Percentiles rank a stretch among this genome's conserved stretches.
These are phyloP conservation scores for Trachurus trachurus DNA, from an alignment of 2,797 vertebrate species.

Conservation along the genomic window DNA sequence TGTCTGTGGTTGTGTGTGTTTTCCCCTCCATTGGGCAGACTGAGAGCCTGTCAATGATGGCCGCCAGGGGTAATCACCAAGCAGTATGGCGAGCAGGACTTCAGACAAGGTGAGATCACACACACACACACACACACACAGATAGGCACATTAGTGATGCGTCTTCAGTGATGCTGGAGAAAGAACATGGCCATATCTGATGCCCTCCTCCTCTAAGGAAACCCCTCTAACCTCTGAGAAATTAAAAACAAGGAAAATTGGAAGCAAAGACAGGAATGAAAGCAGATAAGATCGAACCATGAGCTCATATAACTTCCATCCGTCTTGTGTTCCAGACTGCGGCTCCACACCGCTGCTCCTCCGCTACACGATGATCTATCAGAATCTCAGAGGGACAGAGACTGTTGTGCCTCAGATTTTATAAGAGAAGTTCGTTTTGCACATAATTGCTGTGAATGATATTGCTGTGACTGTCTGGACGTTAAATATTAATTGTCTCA, in stretches of 20 bases:
- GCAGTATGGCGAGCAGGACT: slow-evolving; percentile 86
- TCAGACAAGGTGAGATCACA: slow-evolving; percentile 81
- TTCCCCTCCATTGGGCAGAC: slow-evolving; percentile 69
- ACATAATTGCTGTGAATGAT: slow-evolving; percentile 65
- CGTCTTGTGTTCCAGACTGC: slow-evolving; percentile 33
- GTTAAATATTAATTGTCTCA: slow-evolving; percentile 76
- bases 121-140: not conserved
- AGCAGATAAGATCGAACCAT: slow-evolving; percentile 44
- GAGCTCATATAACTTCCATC: slow-evolving; percentile 37
- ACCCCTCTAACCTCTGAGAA: slow-evolving; percentile 44
- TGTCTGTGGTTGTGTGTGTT: slow-evolving; percentile 7
- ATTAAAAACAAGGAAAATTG: slow-evolving; percentile 58
- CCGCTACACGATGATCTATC: not conserved
- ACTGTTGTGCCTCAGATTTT: slow-evolving; percentile 25
- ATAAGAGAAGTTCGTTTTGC: slow-evolving; percentile 51
- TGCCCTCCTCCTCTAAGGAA: slow-evolving; percentile 39
- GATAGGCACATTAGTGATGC: not conserved
- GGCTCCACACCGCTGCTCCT: slow-evolving; percentile 2
- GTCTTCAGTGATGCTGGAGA: slow-evolving; percentile 2
- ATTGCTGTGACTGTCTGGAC: slow-evolving; percentile 56
- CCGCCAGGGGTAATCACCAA: slow-evolving; percentile 86
- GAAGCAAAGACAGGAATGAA: slow-evolving; percentile 51
- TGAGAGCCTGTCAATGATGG: slow-evolving; percentile 86
- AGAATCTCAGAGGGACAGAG: not conserved
- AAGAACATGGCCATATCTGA: slow-evolving; percentile 19